Conservation (phyloP, 2,888 invertebrate genomes). For the Atethmia centrago region DNA sequence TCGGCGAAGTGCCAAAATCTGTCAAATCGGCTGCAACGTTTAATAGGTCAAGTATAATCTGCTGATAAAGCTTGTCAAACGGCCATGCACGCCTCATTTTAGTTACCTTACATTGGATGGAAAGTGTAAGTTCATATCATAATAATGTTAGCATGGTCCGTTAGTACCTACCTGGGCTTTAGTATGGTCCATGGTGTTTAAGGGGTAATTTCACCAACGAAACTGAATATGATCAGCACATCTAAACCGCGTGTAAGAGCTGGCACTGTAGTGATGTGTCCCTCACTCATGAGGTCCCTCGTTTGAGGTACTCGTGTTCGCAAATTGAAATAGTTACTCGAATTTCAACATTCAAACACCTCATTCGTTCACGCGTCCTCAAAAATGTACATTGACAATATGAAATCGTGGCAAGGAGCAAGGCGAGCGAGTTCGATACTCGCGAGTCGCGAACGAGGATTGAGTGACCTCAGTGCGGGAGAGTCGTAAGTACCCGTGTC, state of each 20-base stretch:
- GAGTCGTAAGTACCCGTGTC: too few species aligned
- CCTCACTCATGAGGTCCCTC: too few species aligned
- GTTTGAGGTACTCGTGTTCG: too few species aligned
- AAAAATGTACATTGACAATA: too few species aligned
- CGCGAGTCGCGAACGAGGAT: too few species aligned
- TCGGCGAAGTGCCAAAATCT: constrained; percentile 58
- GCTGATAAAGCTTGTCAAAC: constrained; percentile 39
- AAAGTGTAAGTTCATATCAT: background rate
- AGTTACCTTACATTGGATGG: constrained; percentile 19
- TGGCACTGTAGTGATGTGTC: too few species aligned
- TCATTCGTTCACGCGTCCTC: too few species aligned
- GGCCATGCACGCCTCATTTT: constrained; percentile 39
- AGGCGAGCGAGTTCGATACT: too few species aligned
- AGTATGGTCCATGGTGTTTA: background rate
- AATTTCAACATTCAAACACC: too few species aligned
- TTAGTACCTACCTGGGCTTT: background rate
- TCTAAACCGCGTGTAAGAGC: background rate
- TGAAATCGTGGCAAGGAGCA: too few species aligned
- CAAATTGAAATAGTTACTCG: too few species aligned
- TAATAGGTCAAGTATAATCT: constrained; percentile 59
- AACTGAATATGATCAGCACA: background rate
- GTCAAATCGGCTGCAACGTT: constrained; percentile 30
- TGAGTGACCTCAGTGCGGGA: too few species aligned
- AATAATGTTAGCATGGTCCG: background rate
- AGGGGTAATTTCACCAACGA: background rate